Percentiles rank a stretch among this genome's conserved stretches.
phyloP scores from a whole-genome alignment of 53 echinoderm and acorn worm species.

The Paracentrotus lividus region DNA sequence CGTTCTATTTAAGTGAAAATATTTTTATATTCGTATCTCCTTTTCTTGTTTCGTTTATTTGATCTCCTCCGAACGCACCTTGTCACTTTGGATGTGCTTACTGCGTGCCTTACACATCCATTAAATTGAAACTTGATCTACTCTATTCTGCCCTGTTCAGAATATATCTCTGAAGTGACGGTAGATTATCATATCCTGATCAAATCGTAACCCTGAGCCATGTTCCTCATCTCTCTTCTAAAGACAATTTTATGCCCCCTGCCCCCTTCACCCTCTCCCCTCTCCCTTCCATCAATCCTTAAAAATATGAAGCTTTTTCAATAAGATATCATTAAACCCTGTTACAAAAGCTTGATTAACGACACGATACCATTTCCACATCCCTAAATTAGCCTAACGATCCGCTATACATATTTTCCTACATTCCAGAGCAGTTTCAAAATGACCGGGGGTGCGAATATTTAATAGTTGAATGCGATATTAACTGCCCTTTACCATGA shows the following conservation, averaged over 20 bases:
- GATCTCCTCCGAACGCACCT: not conserved
- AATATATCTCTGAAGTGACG: not conserved
- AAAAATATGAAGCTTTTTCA: not conserved
- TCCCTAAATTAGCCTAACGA: not conserved
- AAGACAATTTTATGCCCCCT: too few relatives aligned
- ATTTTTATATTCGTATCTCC: too few relatives aligned
- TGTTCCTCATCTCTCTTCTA: not conserved
- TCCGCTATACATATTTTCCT: too few relatives aligned
- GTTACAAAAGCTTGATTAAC: constrained; percentile 13
- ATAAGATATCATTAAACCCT: not conserved
- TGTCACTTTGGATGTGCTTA: not conserved
- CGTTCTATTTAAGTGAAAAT: too few relatives aligned
- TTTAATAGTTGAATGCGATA: too few relatives aligned
- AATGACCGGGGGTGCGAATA: too few relatives aligned
- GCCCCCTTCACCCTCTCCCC: not conserved
- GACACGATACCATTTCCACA: not conserved
- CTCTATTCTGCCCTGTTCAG: not conserved
- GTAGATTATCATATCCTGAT: not conserved
- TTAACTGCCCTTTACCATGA: too few relatives aligned
- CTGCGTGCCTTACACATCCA: constrained; percentile 11
- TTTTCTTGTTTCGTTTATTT: too few relatives aligned
- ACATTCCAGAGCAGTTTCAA: not conserved
- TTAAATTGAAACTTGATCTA: constrained; percentile 31
- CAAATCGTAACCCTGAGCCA: not conserved
- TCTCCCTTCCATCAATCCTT: not conserved